Base-by-base conservation (phyloP, 2,888 invertebrate species). In the Hypsopygia costalis region DNA sequence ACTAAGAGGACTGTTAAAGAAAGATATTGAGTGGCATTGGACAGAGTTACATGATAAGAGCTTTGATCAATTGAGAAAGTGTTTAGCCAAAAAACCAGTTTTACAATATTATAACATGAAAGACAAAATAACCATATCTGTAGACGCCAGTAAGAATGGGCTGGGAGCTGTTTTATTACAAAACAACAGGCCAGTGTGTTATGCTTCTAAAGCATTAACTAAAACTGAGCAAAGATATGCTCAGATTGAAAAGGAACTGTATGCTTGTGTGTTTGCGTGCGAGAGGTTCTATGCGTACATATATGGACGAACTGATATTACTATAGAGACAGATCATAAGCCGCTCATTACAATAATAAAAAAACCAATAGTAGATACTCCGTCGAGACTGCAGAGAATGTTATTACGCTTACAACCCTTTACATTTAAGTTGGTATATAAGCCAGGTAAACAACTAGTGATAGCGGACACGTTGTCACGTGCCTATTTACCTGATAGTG, bases 391-490 rank as follows among this genome's bases (percentile, higher is more conserved):
- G 16, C 46, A 49, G 33, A 36, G 49, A 38, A 46, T 49, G 43
- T 39, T 49, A 38, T 22, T 46, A n/a, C 21, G 46, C 8, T 34
- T 49, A 22, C 42, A 44, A 7, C 34, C 27, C 3, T 46, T 40
- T 34, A 27, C 41, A 1, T 45, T 46, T 21, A 39, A 11, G 11
- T 21, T 38, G 10, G 32, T 36, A 1, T 41, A 43, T 28, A 40
- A 40, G 35, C 52, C 52, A 1, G 52, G 52, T n/a, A 52, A 42
- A 22, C 37, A 53, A 6, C 21, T 56, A 8, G 48, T 41, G 12
- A 45, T 56, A 8, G 56, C 56, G 6, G 55, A 56, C 22, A 32
- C 53, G 6, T 20, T 56, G 10, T 59, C 58, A 0, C 44, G 51
- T 1, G 45, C 30, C 30, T 42, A 31, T 6, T n/a, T n/a, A n/a